These are phyloP conservation scores for Pseudoips prasinana DNA, from an alignment of 2,888 invertebrate species.

Conservation along the genomic window DNA sequence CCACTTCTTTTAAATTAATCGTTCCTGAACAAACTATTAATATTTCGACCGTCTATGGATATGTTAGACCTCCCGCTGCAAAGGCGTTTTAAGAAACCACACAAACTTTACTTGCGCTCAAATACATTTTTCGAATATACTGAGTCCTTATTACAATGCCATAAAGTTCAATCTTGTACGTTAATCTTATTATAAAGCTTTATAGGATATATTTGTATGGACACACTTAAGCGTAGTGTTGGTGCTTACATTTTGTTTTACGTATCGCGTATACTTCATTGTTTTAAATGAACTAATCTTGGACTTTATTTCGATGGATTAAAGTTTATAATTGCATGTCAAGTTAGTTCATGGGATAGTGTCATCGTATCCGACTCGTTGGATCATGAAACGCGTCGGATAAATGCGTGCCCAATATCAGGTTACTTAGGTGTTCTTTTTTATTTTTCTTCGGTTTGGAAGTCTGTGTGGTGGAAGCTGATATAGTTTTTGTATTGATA, in stretches of 20 bases:
- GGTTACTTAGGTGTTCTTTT: conserved; percentile 54
- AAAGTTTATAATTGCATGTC: conserved; percentile 33
- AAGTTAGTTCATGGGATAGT: conserved; percentile 45
- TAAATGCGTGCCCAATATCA: conserved; percentile 71
- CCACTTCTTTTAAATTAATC: conserved; percentile 52
- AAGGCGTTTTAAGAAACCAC: conserved; percentile 41
- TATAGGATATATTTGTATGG: conserved; percentile 30
- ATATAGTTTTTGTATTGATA: conserved; percentile 21
- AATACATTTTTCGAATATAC: conserved; percentile 12
- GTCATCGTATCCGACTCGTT: conserved; percentile 69
- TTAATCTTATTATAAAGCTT: conserved; percentile 4
- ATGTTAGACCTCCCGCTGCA: conserved; percentile 61
- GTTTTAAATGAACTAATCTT: conserved; percentile 28
- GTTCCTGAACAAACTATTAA: conserved; percentile 55
- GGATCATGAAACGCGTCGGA: conserved; percentile 71
- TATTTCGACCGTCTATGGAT: conserved; percentile 54
- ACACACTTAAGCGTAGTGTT: conserved; percentile 46
- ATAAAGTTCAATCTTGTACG: conserved; percentile 40
- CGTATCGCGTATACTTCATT: conserved; percentile 46
- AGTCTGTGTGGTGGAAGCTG: conserved; percentile 36
- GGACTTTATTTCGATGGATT: conserved; percentile 27
- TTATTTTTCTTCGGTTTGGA: conserved; percentile 46
- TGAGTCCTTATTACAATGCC: conserved; percentile 25
- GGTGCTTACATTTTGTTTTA: conserved; percentile 64
- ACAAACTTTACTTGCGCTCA: conserved; percentile 17